phyloP scores from a whole-genome alignment of 1,140 invertebrate species.

The Trigoniulus corallinus region DNA sequence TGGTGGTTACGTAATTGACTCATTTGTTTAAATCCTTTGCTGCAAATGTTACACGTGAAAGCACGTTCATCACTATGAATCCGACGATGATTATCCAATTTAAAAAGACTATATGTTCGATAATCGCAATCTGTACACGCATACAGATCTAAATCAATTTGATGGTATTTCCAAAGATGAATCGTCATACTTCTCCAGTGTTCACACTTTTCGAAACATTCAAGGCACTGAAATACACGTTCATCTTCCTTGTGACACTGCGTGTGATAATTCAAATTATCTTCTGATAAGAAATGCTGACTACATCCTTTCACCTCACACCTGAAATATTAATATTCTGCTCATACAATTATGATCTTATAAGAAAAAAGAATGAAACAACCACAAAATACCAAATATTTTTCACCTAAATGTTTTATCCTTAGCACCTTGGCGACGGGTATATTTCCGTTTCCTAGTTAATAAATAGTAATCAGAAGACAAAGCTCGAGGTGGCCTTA shows the following conservation, averaged over 20 bases:
- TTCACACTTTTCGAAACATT: conserved; percentile 15
- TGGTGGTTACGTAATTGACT: conserved; percentile 43
- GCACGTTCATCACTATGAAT: conserved; percentile 39
- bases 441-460: conserved; percentile 12
- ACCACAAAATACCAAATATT: too few species aligned
- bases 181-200: conserved; percentile 42
- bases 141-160: conserved; percentile 47
- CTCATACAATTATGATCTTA: too few species aligned
- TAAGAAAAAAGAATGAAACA: too few species aligned
- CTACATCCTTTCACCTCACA: conserved; percentile 13
- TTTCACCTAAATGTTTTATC: conserved; percentile 10
- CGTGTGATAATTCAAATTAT: conserved; percentile 22
- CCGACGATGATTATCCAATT: conserved; percentile 37
- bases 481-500: conserved; percentile 19
- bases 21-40: conserved; percentile 43
- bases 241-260: conserved; percentile 22
- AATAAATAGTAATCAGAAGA: conserved; percentile 21
- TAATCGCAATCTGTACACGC: conserved; percentile 40
- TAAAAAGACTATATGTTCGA: conserved; percentile 22
- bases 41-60: conserved; percentile 40
- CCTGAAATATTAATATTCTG: too few species aligned
- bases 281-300: conserved; percentile 17
- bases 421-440: conserved; percentile 1
- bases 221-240: conserved; percentile 23
- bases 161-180: conserved; percentile 49